A percentile compares a stretch with the other conserved stretches of the same genome.
phyloP scores from a whole-genome alignment of 2,888 invertebrate genomes.

The Capitulum mitella region DNA sequence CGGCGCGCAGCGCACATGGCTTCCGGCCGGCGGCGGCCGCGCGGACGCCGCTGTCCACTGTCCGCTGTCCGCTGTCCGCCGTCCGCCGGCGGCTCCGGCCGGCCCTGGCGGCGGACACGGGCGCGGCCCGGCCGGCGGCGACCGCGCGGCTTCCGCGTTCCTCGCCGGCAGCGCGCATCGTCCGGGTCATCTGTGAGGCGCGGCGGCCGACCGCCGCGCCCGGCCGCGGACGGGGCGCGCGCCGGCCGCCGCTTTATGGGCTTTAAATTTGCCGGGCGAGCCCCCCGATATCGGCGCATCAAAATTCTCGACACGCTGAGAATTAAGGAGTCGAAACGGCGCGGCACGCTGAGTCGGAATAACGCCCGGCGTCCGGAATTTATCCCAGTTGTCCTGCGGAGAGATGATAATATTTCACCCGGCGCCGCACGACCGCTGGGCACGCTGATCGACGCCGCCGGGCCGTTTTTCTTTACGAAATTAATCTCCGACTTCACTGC shows the following conservation, averaged over 20 bases:
- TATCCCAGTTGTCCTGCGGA: slow-evolving; percentile 10
- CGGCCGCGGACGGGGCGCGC: not conserved
- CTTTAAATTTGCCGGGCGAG: not conserved
- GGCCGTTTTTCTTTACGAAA: not conserved
- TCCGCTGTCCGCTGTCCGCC: too few species aligned
- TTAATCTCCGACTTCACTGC: not conserved
- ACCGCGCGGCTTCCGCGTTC: slow-evolving; percentile 8
- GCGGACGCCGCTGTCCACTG: not conserved
- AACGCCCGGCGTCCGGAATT: not conserved
- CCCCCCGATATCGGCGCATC: not conserved
- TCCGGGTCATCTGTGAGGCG: not conserved
- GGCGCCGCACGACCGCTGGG: not conserved
- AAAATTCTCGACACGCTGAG: slow-evolving; percentile 6
- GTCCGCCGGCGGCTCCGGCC: not conserved
- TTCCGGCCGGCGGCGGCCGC: not conserved
- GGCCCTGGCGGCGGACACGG: slow-evolving; percentile 10
- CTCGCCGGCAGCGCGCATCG: not conserved
- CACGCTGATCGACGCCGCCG: not conserved
- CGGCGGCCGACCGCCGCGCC: not conserved
- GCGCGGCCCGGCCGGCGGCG: slow-evolving; percentile 1
- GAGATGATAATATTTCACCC: not conserved
- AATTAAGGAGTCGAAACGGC: not conserved
- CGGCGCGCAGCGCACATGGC: not conserved
- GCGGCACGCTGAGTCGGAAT: not conserved
- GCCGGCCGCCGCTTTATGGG: not conserved